Evolutionary conservation across 2,113 vertebrate species (phyloP), one percentile per base, ranked within the genome.

Genomic region (Zosterops lateralis): DNA sequence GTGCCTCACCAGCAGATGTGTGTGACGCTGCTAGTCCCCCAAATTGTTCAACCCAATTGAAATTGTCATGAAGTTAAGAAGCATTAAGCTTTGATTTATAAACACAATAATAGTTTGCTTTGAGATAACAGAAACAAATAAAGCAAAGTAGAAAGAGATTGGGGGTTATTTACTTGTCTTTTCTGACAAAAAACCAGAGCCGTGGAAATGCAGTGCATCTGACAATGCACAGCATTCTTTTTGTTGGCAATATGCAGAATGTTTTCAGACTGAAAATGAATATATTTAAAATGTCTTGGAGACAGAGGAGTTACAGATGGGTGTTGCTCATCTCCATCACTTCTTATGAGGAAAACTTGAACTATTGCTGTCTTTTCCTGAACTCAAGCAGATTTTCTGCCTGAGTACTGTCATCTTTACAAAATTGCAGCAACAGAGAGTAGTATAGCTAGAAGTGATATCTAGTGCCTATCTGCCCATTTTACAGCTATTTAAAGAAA

Each of bases 71-170:
- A 36, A 86, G 72, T 87, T 78, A 66, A 84, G 76, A 94, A 84
- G 36, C 36, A 74, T 91, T 89, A 77, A 0, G 0, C 50, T 95
- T 92, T 84, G 82, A 93, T 95, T 87, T 96, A 92, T 79, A 95
- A 95, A 89, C 70, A 93, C 18, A 79, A 16, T 88, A 93, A 92
- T 82, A 91, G 51, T 60, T 62, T 89, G 36, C 44, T 95, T 92
- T 82, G 88, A 96, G 90, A 94, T 64, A 96, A 66, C 48, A 91
- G 84, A 96, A 96, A 93, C 87, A 96, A 95, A 96, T 96, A 93
- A 97, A 78, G 84, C 51, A 92, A 95, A 97, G 56, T 92, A 91
- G 73, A 76, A 29, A 7, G 70, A 96, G 82, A 95, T 45, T 92
- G 40, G 17, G 65, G n/a, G 56, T 90, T 93, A 93, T 95, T 96